These are phyloP conservation scores for Setipinna tenuifilis DNA, from an alignment of 2,797 vertebrate species.

Conservation along the genomic window DNA sequence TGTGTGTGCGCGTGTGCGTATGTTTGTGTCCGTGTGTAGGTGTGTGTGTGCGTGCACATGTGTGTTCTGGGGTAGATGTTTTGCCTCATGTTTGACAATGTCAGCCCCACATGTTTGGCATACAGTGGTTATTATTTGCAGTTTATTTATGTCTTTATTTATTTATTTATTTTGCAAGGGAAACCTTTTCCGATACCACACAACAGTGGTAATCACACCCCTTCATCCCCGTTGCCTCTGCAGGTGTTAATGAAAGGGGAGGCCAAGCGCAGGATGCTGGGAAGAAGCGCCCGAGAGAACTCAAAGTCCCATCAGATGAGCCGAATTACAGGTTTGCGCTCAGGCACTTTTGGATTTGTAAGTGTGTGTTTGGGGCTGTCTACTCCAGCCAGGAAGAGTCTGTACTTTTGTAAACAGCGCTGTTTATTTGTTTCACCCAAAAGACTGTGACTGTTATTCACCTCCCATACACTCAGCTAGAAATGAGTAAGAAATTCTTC, in stretches of 20 bases:
- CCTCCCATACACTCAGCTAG: not conserved
- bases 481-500: too few species aligned
- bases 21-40: not conserved
- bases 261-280: not conserved
- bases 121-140: too few species aligned
- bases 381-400: not conserved
- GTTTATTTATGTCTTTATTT: too few species aligned
- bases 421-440: not conserved
- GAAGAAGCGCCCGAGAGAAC: not conserved
- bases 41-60: not conserved
- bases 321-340: not conserved
- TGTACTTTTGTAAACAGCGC: not conserved
- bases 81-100: conserved; percentile 27
- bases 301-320: too few species aligned
- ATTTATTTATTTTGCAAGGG: not conserved
- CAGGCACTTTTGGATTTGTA: not conserved
- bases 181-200: conserved; percentile 32
- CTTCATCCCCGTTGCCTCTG: not conserved
- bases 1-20: too few species aligned
- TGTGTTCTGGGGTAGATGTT: not conserved
- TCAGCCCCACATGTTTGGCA: conserved; percentile 31
- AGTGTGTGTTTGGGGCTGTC: not conserved
- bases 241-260: not conserved
- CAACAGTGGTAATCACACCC: not conserved
- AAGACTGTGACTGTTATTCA: not conserved